These are phyloP conservation scores for Carcina quercana DNA, from an alignment of 2,888 invertebrate genomes.

Conservation along the genomic window DNA sequence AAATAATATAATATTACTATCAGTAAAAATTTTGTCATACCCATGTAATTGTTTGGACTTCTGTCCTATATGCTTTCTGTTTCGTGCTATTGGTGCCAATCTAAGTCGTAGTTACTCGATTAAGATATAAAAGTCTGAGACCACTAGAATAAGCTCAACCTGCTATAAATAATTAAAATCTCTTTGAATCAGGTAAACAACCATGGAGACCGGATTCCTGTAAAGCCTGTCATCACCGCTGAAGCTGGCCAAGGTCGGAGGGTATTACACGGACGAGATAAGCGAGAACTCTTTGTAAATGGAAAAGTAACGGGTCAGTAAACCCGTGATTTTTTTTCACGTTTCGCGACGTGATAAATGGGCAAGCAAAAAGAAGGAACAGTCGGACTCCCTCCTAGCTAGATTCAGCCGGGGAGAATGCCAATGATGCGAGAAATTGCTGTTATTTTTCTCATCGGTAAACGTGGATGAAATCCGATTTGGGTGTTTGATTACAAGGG, in stretches of 20 bases:
- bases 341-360: slow-evolving; percentile 62
- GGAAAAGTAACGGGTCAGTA: slow-evolving; percentile 64
- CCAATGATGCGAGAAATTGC: slow-evolving; percentile 60
- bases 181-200: no score
- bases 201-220: no score
- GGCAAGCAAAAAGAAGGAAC: slow-evolving; percentile 27
- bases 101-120: no score
- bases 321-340: slow-evolving; percentile 51
- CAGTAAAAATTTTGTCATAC: no score
- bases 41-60: no score
- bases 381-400: slow-evolving; percentile 25
- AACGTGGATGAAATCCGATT: slow-evolving; percentile 18
- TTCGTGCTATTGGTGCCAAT: no score
- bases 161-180: no score
- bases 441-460: slow-evolving; percentile 43
- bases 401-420: slow-evolving; percentile 40
- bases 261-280: slow-evolving; percentile 53
- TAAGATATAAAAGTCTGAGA: no score
- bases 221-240: slow-evolving; percentile 7
- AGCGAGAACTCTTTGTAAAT: slow-evolving; percentile 55
- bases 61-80: no score
- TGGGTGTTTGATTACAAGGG: slow-evolving; percentile 9
- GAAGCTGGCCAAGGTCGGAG: slow-evolving; percentile 24
- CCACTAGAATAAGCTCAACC: no score
- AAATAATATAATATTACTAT: no score